Evolutionary conservation across 2,888 invertebrate genomes (phyloP), one percentile per base, ranked within the genome.

Genomic region (Sturmia bella): DNA sequence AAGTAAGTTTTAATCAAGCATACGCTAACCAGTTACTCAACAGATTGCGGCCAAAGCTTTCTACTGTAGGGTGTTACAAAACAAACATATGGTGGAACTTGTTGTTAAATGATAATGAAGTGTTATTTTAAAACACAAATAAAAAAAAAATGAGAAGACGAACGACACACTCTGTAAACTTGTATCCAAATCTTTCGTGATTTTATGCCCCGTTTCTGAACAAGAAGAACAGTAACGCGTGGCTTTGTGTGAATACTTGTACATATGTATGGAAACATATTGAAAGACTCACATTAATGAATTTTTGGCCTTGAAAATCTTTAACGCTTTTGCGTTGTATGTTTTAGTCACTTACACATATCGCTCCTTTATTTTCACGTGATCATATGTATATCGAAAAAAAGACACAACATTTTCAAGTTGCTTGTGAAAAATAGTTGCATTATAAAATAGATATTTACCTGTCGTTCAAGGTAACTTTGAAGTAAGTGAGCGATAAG

Each of bases 251-350:
- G 41, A 19, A 12, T 24, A 43, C 9, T 32, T n/a, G 21, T 13
- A 12, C 11, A 69, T 27, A 9, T 27, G 15, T 57, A 15, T 37
- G 39, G 15, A 69, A 48, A 69, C 39, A 57, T 11, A 54, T 56
- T 45, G 32, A 54, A 24, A 24, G 24, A 66, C 61, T 24, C 32
- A 17, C 41, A 61, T 61, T 68, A 45, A 37, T 7, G 39, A 27
- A 50, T 76, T 61, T 11, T 73, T 81, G 80, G 76, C 80, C 80
- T 80, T 80, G 76, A 80, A 72, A 80, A 72, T 48, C n/a, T 52
- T 80, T 39, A 32, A 45, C 41, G 56, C n/a, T 68, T 45, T 63
- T 37, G 17, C 15, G 32, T 15, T 24, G 21, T 50, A 52, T n/a
- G 66, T n/a, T 2, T 2, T 19, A 48, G 15, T 56, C 17, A 17